Evolutionary conservation across 2,888 invertebrate genomes (phyloP), one percentile per base, ranked within the genome.

Genomic region (Cerceris rybyensis): DNA sequence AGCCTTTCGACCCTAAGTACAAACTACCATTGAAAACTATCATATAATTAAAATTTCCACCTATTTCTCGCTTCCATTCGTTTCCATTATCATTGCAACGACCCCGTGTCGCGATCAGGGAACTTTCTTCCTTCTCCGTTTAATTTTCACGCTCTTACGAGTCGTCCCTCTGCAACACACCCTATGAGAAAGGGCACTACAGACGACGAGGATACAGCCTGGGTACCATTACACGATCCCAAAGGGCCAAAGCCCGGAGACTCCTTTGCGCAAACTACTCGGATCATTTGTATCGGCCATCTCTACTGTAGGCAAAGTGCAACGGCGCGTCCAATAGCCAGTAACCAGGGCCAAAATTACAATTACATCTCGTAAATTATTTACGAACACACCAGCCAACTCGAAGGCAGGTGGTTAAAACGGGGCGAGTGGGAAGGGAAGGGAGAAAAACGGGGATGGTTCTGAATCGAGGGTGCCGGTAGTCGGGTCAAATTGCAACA

Each of bases 291-390:
- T 70, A 14, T 7, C 42, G n/a, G 49, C 17, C 57, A 52, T n/a
- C 55, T 39, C 66, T 55, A 28, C 60, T 16, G 39, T 7, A 8
- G 58, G 17, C 59, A 17, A 66, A 42, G 61, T 43, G 42, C 49
- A 76, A 70, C 66, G 58, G 39, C 66, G 54, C 72, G 55, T 55
- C 64, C 46, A 28, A 46, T 52, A 59, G 73, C 66, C 64, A 49
- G 59, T 54, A 63, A 73, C 68, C 73, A 78, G 67, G 55, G 65
- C 28, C 75, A 81, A 86, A 89, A 89, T 90, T 87, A 89, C 88
- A 88, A 90, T 90, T 88, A 88, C 87, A 78, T 79, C 79, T 82
- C 86, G 85, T 90, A 85, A 89, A 90, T 91, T 88, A 91, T 90
- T 90, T 88, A 89, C 86, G 82, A 81, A 85, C 83, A 74, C 82